Evolutionary conservation across 2,797 vertebrate genomes (phyloP).

Genomic region (Scleropages formosus): DNA sequence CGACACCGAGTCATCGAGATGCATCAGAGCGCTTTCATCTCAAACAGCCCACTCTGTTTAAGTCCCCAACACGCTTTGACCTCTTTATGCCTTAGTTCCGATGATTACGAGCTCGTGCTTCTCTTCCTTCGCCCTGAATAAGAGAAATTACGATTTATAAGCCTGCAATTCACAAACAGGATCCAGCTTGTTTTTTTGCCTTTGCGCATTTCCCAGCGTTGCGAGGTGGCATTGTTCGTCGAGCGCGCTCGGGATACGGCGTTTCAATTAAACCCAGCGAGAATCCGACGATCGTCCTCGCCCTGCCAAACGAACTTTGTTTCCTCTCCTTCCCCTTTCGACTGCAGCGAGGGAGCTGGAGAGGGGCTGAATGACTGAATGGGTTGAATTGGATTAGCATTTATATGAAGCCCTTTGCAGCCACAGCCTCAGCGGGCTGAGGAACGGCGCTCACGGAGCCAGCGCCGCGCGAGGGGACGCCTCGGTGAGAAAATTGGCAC

Average conservation of each 20-base stretch:
- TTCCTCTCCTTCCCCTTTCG: constrained; percentile 30
- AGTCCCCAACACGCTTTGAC: constrained; percentile 1
- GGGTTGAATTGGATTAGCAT: constrained; percentile 49
- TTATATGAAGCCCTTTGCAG: constrained; percentile 42
- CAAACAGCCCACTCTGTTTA: not conserved
- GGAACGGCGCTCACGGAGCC: not conserved
- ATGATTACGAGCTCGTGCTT: not conserved
- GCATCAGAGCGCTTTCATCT: not conserved
- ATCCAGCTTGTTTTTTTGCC: not conserved
- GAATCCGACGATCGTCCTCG: constrained; percentile 35
- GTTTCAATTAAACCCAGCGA: constrained; percentile 29
- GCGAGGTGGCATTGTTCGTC: not conserved
- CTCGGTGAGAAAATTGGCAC: constrained; percentile 30
- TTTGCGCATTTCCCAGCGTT: not conserved
- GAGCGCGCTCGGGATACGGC: not conserved
- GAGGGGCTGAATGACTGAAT: constrained; percentile 50
- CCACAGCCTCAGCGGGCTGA: constrained; percentile 29
- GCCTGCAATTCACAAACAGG: constrained; percentile 12
- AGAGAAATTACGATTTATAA: not conserved
- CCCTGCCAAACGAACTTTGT: constrained; percentile 37
- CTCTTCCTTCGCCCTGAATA: constrained; percentile 1
- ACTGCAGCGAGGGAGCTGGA: constrained; percentile 35
- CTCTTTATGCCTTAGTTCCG: not conserved
- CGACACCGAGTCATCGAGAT: not conserved
- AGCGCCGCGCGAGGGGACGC: not conserved